Evolutionary conservation across 2,888 invertebrate species (phyloP), one percentile per base, ranked within the genome.

Genomic region (Ophion ventricosus): DNA sequence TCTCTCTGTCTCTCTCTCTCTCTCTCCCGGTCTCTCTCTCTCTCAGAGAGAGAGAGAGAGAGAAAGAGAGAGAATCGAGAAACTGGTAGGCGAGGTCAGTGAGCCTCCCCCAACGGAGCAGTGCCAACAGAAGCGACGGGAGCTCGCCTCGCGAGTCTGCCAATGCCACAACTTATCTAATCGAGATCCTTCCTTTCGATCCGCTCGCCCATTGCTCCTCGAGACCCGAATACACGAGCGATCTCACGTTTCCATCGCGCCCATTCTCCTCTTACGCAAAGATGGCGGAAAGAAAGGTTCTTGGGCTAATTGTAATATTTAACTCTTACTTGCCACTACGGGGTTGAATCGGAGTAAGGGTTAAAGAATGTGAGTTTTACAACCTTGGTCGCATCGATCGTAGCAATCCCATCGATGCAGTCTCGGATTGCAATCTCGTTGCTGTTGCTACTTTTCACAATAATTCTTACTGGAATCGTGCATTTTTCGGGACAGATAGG

Each of bases 71-170:
- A 74, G 29, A 54, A n/a, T 54, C 57, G 73, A 82, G 80, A 85
- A 77, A 85, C 81, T 80, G 59, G 85, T 85, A 80, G 84, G 79
- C 80, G 85, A 87, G 86, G 86, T 86, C 86, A 86, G 86, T 86
- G 85, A 79, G 85, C 84, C 80, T 82, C 85, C 80, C 76, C 80
- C 67, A 69, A 74, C 82, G n/a, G 69, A 75, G 79, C 76, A 59
- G 57, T 72, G 57, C 43, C 79, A 64, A 74, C 66, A 70, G 79
- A 82, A 66, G 40, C 63, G 59, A 59, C 64, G 70, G 59, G 56
- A 79, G 57, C 40, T 67, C 43, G 17, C 49, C 66, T 43, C 43
- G 56, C 66, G 49, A 25, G 23, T 59, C 72, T 26, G 73, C 67
- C 61, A 78, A 78, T 73, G 61, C 54, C 56, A 69, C 17, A 70